phyloP scores from a whole-genome alignment of 2,888 invertebrate genomes.

The Erebia palarica region DNA sequence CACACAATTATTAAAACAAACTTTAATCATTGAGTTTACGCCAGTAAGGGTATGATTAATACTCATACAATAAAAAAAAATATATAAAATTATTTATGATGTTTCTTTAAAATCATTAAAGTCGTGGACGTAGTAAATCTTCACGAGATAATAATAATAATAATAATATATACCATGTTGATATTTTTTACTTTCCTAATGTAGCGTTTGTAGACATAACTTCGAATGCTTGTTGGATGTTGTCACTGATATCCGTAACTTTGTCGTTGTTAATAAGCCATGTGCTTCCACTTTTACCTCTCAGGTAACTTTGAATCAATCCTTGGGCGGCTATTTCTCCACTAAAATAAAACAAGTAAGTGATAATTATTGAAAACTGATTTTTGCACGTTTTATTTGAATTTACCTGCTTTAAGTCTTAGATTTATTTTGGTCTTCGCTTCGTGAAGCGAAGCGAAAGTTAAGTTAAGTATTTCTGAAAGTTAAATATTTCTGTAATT shows the following conservation, averaged over 20 bases:
- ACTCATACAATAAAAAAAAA: too few relatives aligned
- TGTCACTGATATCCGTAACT: background rate
- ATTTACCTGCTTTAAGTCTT: too few relatives aligned
- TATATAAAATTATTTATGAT: too few relatives aligned
- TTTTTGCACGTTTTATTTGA: too few relatives aligned
- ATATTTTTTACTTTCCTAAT: background rate
- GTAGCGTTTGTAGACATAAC: background rate
- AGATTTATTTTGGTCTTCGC: too few relatives aligned
- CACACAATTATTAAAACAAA: too few relatives aligned
- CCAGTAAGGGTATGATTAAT: too few relatives aligned
- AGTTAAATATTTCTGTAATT: too few relatives aligned
- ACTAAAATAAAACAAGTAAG: conserved; percentile 1
- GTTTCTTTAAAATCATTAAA: too few relatives aligned
- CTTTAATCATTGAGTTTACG: too few relatives aligned
- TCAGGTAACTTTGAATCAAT: background rate
- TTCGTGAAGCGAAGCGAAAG: too few relatives aligned
- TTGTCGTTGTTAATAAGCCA: background rate
- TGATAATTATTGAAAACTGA: background rate
- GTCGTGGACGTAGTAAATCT: background rate
- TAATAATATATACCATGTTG: background rate
- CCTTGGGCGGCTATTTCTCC: background rate
- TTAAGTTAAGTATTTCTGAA: too few relatives aligned
- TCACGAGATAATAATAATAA: background rate
- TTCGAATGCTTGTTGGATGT: background rate
- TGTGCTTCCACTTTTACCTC: conserved; percentile 2